A percentile compares a stretch with the other conserved stretches of the same genome.
These are phyloP conservation scores for Premnoplex brunnescens DNA, from an alignment of 2,797 vertebrate species.

Conservation along the genomic window DNA sequence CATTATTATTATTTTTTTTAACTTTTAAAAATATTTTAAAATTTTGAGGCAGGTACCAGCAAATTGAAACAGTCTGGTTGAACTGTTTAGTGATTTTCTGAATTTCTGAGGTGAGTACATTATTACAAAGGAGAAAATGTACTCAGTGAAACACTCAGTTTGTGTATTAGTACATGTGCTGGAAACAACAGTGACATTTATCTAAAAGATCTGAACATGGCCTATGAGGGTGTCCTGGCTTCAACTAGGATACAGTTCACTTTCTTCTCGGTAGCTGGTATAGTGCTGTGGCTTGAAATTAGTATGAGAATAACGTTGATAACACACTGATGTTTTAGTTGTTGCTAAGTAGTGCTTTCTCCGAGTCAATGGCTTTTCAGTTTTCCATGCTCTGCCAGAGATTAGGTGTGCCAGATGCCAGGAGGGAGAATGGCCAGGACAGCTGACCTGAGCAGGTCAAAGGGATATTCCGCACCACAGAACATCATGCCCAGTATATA, in stretches of 20 bases:
- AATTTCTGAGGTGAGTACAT: background rate
- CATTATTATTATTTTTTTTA: background rate
- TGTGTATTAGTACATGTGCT: rapidly evolving
- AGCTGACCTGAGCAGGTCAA: background rate
- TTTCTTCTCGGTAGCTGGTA: background rate
- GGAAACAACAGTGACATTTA: background rate
- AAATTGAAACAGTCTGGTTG: rapidly evolving
- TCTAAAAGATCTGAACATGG: background rate
- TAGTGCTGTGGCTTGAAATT: background rate
- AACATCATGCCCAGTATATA: no score
- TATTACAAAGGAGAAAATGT: background rate
- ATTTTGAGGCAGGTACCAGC: background rate
- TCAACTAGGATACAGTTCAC: background rate
- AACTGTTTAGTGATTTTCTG: background rate
- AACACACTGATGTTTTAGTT: background rate
- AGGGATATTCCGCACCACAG: background rate
- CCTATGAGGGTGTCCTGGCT: rapidly evolving
- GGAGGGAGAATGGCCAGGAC: background rate
- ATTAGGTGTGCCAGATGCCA: background rate
- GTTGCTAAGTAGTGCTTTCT: background rate
- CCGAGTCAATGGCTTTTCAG: background rate
- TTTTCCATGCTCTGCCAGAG: background rate
- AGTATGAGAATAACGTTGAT: background rate
- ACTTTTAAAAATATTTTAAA: background rate
- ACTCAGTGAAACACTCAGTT: background rate